These are phyloP conservation scores for Drosophila varians DNA, from an alignment of 1,140 invertebrate species.

Conservation along the genomic window DNA sequence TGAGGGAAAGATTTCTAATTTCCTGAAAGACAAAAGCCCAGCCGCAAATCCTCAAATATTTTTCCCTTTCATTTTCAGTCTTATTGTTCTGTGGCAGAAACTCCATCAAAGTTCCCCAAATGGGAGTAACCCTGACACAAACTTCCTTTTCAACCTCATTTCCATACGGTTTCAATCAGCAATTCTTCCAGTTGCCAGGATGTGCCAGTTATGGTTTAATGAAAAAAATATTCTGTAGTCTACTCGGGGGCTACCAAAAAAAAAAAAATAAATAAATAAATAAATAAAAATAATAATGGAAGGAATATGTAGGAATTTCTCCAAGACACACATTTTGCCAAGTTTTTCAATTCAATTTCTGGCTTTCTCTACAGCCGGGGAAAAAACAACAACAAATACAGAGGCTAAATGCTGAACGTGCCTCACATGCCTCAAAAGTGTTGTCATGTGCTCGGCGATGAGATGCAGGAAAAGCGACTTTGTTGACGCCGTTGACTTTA, in stretches of 20 bases:
- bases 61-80: constrained; percentile 6
- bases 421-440: constrained; percentile 62
- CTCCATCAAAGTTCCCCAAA: constrained; percentile 27
- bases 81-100: constrained; percentile 1
- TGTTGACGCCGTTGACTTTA: constrained; percentile 77
- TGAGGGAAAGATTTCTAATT: constrained; percentile 58
- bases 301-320: background rate
- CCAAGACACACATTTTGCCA: constrained; percentile 22
- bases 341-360: constrained; percentile 70
- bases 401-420: constrained; percentile 76
- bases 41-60: constrained; percentile 59
- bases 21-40: constrained; percentile 53
- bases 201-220: constrained; percentile 31
- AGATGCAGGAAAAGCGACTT: constrained; percentile 39
- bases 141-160: constrained; percentile 22
- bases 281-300: too few relatives aligned
- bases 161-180: constrained; percentile 23
- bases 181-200: constrained; percentile 3
- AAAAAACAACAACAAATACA: constrained; percentile 59
- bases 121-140: constrained; percentile 14
- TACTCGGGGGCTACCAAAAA: constrained; percentile 34
- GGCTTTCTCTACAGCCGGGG: background rate
- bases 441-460: constrained; percentile 62
- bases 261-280: too few relatives aligned
- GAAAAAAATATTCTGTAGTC: constrained; percentile 51